Base-by-base conservation (phyloP, 1,140 invertebrate species). In the Aphis craccivora region DNA sequence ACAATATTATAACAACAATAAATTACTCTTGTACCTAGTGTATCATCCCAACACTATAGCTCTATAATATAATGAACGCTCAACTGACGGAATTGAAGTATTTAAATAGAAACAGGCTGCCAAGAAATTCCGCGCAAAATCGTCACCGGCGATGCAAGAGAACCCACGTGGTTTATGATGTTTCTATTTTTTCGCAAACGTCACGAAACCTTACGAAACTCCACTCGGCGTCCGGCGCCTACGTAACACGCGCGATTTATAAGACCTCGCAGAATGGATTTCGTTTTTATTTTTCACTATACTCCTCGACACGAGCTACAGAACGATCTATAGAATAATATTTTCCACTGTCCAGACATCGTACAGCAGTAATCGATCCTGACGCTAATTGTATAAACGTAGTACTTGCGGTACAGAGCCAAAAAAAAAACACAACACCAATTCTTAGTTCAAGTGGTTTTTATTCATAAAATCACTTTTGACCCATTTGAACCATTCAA, bases 151-250 rank as follows among this genome's bases (percentile, higher is more conserved):
- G 91, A 86, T 30, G 81, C 91, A 14, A 53, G 91, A 84, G 91
- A 93, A 93, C 76, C 76, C 91, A 86, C 91, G 91, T 86, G 91
- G 91, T 93, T 45, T 45, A 48, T 35, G 76, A n/a, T 35, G 67
- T 48, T 92, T 92, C 91, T 92, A 83, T 92, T 92, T 92, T 91
- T 91, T 91, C 91, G 91, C 90, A 83, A 83, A 92, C 91, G 60
- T 91, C 90, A 92, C 60, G n/a, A 37, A 35, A 89, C 87, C 45
- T 89, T 51, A 37, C 87, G 87, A 89, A 51, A 89, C 48, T 20
- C 30, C 60, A 35, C 37, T 83, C 76, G 20, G 76, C 76, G 76
- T 35, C 40, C 84, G 84, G 40, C 84, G 40, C 86, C 86, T 22
- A 87, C 86, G 86, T 48, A 51, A 87, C 43, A 23, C 86, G 30